phyloP scores from a whole-genome alignment of 2,888 invertebrate genomes.

The Amiota communis region DNA sequence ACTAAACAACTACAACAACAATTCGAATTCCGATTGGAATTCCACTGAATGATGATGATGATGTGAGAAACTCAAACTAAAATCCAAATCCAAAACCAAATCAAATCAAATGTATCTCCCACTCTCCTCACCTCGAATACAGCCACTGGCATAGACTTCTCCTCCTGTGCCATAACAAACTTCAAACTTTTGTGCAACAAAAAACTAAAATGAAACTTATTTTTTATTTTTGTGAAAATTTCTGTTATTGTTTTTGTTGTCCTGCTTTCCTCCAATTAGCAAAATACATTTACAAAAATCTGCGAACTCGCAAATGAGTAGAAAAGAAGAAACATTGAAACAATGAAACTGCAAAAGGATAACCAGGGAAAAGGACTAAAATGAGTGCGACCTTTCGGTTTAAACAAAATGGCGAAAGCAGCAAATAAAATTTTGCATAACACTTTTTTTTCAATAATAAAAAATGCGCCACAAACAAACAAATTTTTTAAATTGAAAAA shows the following conservation, averaged over 20 bases:
- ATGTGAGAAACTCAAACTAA: too few relatives aligned
- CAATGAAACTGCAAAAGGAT: slow-evolving; percentile 16
- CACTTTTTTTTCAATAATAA: slow-evolving; percentile 6
- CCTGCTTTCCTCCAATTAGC: slow-evolving; percentile 21
- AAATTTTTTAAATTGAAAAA: slow-evolving; percentile 40
- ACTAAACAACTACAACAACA: too few relatives aligned
- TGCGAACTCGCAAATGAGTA: neutral
- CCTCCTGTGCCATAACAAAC: neutral
- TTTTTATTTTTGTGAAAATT: neutral
- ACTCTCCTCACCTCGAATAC: too few relatives aligned
- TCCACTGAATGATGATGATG: too few relatives aligned
- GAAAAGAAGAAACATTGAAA: slow-evolving; percentile 38
- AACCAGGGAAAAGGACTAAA: slow-evolving; percentile 40
- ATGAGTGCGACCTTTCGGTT: too few relatives aligned
- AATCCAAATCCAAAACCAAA: neutral
- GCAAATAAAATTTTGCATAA: too few relatives aligned
- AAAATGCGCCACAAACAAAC: slow-evolving; percentile 35
- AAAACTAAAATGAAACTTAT: slow-evolving; percentile 15
- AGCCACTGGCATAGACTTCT: slow-evolving; percentile 2
- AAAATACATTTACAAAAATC: slow-evolving; percentile 10
- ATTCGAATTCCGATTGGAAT: too few relatives aligned
- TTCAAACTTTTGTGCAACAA: slow-evolving; percentile 1
- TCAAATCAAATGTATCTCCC: neutral
- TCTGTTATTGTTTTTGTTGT: neutral
- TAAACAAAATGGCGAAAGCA: too few relatives aligned